phyloP scores from a whole-genome alignment of 2,797 vertebrate species.

The Yasuhikotakia modesta region DNA sequence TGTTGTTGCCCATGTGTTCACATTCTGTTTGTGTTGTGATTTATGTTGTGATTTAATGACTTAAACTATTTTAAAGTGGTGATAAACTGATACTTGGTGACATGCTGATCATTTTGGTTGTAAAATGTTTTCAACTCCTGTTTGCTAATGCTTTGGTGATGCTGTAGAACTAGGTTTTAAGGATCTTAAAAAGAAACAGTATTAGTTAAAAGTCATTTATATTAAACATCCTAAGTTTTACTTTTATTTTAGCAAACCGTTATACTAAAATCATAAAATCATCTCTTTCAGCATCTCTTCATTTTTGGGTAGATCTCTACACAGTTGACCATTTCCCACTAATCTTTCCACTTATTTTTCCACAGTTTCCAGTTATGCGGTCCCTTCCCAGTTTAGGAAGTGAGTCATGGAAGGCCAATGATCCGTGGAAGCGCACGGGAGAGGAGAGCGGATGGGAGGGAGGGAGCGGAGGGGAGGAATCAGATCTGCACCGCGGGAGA shows the following conservation, averaged over 20 bases:
- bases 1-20: no score
- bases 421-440: constrained; percentile 29
- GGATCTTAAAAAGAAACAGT: no score
- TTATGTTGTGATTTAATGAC: background rate
- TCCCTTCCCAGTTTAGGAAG: constrained; percentile 73
- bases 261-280: background rate
- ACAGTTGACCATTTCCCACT: background rate
- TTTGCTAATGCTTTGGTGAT: background rate
- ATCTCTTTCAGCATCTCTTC: background rate
- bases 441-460: constrained; percentile 59
- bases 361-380: constrained; percentile 44
- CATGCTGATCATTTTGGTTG: no score
- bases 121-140: background rate
- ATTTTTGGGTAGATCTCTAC: background rate
- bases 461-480: constrained; percentile 28
- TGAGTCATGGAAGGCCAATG: constrained; percentile 59
- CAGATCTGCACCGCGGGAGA: constrained; percentile 66
- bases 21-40: no score
- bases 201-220: no score
- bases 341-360: constrained; percentile 23
- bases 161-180: no score
- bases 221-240: no score
- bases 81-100: no score
- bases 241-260: background rate
- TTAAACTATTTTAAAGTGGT: no score